Evolutionary conservation across 2,888 invertebrate genomes (phyloP), one percentile per base, ranked within the genome.

Genomic region (Celastrina argiolus): DNA sequence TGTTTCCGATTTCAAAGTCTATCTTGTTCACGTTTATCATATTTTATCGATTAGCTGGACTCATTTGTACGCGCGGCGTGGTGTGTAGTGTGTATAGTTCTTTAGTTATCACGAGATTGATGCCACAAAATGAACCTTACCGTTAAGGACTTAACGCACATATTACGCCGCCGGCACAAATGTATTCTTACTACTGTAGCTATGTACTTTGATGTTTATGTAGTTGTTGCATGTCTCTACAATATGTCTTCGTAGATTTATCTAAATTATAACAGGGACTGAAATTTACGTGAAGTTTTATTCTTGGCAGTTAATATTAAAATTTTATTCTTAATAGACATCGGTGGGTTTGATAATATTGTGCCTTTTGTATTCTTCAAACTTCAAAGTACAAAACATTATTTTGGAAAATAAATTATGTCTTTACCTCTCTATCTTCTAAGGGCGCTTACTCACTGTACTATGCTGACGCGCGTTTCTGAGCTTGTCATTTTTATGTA

Each of bases 11-110:
- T 83, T 83, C 81, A 89, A 88, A 90, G 84, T 90, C 83, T 90
- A 90, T 88, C 85, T 78, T 84, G 87, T 88, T 88, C 70, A 78
- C 79, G 82, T 85, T 87, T 79, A 81, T 16, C 58, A 85, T 88
- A 88, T 88, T 88, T 87, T 88, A 88, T 83, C 81, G 85, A 80
- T 64, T 69, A 68, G 66, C 58, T 65, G 58, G 41, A 64, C 42
- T 83, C 82, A 81, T 76, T 78, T 81, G 78, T 81, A 78, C 77
- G 59, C 34, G 31, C 34, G 59, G 31, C 59, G 34, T 59, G 16
- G 34, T 59, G 58, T 58, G 59, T 34, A 8, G 59, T 59, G 59
- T 34, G 31, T 31, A 59, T 58, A n/a, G 22, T 51, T 51, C 51
- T 51, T 51, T 51, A 51, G 51, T 51, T 51, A 12, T 51, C 36